A percentile compares a stretch with the other conserved stretches of the same genome.
These are phyloP conservation scores for Ganaspis sp. DNA, from an alignment of 1,140 invertebrate species.

Conservation along the genomic window DNA sequence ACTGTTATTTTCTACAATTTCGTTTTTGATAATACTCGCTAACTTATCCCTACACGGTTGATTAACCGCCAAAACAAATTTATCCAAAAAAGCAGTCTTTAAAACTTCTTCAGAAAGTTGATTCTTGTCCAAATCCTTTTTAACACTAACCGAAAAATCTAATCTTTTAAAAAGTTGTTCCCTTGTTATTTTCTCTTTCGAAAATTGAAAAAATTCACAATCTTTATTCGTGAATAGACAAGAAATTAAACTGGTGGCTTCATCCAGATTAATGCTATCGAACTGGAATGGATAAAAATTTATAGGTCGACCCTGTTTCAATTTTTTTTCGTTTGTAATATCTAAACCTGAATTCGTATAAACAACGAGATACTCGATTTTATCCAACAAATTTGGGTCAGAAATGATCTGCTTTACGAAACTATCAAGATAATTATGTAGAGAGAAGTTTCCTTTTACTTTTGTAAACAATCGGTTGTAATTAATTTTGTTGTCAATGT, in stretches of 20 bases:
- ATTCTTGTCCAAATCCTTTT: constrained; percentile 42
- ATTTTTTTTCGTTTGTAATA: constrained; percentile 44
- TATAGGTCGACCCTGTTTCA: constrained; percentile 30
- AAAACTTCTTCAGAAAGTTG: constrained; percentile 36
- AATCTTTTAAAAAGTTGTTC: constrained; percentile 43
- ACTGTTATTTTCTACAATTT: constrained; percentile 31
- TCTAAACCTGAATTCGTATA: constrained; percentile 53
- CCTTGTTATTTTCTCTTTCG: constrained; percentile 41
- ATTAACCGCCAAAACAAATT: constrained; percentile 54
- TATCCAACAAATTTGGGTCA: too few relatives aligned
- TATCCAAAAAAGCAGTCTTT: constrained; percentile 47
- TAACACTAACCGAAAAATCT: constrained; percentile 39
- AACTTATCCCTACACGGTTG: constrained; percentile 49
- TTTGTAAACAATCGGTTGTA: constrained; percentile 51
- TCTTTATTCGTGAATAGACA: constrained; percentile 47
- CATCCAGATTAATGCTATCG: constrained; percentile 43
- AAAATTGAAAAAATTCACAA: constrained; percentile 46
- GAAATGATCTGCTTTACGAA: constrained; percentile 45
- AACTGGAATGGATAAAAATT: constrained; percentile 41
- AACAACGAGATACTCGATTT: constrained; percentile 50
- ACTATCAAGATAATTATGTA: constrained; percentile 51
- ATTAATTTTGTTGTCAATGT: constrained; percentile 46
- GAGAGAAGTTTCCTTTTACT: constrained; percentile 38
- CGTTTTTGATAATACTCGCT: constrained; percentile 46
- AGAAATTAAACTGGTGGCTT: constrained; percentile 48